These are phyloP conservation scores for Guaruba guarouba DNA, from an alignment of 2,113 vertebrate species.

Conservation along the genomic window DNA sequence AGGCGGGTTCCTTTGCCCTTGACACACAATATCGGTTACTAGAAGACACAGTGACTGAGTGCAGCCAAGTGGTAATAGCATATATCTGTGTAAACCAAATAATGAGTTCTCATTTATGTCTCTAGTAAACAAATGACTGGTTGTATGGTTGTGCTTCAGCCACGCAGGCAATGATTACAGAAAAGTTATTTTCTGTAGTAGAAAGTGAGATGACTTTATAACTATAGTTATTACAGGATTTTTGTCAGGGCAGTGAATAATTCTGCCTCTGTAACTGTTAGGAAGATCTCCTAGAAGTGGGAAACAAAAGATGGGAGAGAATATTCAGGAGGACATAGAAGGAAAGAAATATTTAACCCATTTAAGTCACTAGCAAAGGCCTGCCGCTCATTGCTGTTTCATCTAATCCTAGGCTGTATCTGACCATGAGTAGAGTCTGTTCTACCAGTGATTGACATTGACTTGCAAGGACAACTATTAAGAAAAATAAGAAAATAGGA, in stretches of 20 bases:
- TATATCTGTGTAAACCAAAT: conserved; percentile 39
- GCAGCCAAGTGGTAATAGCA: not conserved
- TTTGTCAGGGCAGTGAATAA: conserved; percentile 12
- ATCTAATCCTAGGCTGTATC: not conserved
- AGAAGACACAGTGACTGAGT: not conserved
- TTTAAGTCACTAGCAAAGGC: not conserved
- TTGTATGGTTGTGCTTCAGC: not conserved
- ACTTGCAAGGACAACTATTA: not conserved
- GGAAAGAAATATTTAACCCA: not conserved
- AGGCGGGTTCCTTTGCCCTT: conserved; percentile 52
- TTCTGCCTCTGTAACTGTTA: not conserved
- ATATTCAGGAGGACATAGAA: not conserved
- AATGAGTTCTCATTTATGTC: conserved; percentile 19
- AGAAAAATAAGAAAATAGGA: not conserved
- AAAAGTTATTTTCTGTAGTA: not conserved
- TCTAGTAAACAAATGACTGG: not conserved
- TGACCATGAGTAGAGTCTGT: not conserved
- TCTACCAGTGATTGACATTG: not conserved
- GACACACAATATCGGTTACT: conserved; percentile 14
- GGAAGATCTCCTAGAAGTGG: not conserved
- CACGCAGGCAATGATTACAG: not conserved
- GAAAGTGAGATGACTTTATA: not conserved
- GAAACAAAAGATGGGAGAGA: not conserved
- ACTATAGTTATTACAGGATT: not conserved
- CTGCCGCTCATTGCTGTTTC: not conserved